A percentile compares a stretch with the other conserved stretches of the same genome.
phyloP scores from a whole-genome alignment of 2,797 vertebrate genomes.

The Arctocebus calabarensis region DNA sequence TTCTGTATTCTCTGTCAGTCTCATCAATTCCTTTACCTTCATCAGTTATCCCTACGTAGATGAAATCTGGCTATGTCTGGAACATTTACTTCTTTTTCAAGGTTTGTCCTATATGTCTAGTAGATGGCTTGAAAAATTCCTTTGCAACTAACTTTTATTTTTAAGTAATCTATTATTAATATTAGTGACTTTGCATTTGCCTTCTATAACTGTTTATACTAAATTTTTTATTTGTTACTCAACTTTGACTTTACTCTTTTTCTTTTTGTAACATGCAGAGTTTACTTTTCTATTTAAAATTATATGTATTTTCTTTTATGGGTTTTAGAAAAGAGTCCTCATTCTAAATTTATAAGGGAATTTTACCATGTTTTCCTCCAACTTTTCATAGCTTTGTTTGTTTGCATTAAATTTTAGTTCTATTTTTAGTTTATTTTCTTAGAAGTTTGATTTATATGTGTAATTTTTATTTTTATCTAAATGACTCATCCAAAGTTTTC shows the following conservation, averaged over 20 bases:
- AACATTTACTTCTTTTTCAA: neutral
- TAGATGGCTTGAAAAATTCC: neutral
- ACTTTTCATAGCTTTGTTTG: neutral
- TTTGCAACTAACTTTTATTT: neutral
- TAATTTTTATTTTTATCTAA: neutral
- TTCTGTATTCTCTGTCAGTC: neutral
- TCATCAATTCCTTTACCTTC: neutral
- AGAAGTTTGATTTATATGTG: neutral
- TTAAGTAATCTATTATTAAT: neutral
- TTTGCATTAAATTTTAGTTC: neutral
- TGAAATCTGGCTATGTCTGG: neutral
- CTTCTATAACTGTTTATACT: neutral
- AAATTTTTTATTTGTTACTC: neutral
- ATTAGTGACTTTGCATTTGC: neutral
- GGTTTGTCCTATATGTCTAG: neutral
- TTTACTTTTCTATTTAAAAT: neutral
- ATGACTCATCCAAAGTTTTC: neutral
- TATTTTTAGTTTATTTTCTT: neutral
- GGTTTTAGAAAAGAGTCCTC: neutral
- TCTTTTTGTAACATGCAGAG: neutral
- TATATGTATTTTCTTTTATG: neutral
- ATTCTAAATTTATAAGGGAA: neutral
- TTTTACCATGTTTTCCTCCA: neutral
- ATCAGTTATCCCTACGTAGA: neutral
- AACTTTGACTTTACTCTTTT: neutral